Base-by-base conservation (phyloP, 2,797 vertebrate genomes). In the Muraenolepis orangiensis region DNA sequence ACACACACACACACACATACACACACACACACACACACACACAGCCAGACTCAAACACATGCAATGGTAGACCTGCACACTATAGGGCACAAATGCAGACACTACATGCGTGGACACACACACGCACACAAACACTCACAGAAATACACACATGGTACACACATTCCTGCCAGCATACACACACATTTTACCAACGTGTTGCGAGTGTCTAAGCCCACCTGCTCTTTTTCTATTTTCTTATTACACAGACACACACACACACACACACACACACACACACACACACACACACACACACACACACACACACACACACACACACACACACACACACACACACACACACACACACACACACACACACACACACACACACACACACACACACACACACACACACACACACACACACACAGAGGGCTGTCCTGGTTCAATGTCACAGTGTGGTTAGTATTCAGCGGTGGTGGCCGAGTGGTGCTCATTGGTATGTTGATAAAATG, bases 401-500 rank as follows among this genome's bases (percentile, higher is more conserved):
- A 38, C 36, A 38, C 36, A 38, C 36, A 38, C 36, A 51, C 16
- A 51, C 11, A 20, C 40, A 46, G 2, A 46, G 14, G 6, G 16
- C 42, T n/a, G n/a, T n/a, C n/a, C n/a, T 74, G 75, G 72, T 80
- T 78, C 84, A 86, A 73, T 80, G 84, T 80, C 84, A 77, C 70
- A 76, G 80, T 32, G 12, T 71, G 82, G 80, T 84, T 80, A 77
- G 85, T 77, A 84, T 85, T 85, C 84, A 76, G 83, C 76, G 76
- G 28, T 76, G 1, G 75, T 18, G 82, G 80, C 74, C 81, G 30
- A 12, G 82, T 78, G 57, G 57, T 26, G 74, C 82, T 86, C 85
- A 87, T 87, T 86, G 89, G 84, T 87, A 82, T 90, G 87, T 89
- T 89, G 89, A 89, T 89, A 78, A 85, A 87, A 84, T 83, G 85